phyloP scores from a whole-genome alignment of 2,113 vertebrate species.

The Podarcis raffonei region DNA sequence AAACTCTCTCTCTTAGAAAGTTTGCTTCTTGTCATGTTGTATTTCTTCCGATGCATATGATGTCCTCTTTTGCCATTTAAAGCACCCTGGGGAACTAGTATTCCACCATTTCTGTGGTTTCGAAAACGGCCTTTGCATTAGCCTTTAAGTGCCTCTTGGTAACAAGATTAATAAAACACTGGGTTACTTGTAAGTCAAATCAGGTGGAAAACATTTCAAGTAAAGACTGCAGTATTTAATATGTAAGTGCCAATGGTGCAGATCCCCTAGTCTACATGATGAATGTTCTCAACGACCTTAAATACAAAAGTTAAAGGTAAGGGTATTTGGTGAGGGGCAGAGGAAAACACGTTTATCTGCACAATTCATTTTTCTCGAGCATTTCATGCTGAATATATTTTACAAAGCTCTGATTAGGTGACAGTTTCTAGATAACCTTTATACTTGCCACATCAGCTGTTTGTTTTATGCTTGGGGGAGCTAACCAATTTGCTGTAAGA shows the following conservation, averaged over 20 bases:
- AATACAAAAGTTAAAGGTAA: background rate
- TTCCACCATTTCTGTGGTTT: constrained; percentile 67
- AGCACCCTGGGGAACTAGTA: constrained; percentile 55
- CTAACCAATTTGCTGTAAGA: background rate
- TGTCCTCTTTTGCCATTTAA: constrained; percentile 64
- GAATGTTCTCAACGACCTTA: constrained; percentile 42
- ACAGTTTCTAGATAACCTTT: constrained; percentile 11
- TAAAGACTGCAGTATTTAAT: constrained; percentile 57
- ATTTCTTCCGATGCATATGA: constrained; percentile 62
- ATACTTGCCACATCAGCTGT: constrained; percentile 13
- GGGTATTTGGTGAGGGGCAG: background rate
- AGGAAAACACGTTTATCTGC: background rate
- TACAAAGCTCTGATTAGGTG: background rate
- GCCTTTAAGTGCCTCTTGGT: constrained; percentile 64
- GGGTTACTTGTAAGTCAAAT: constrained; percentile 64
- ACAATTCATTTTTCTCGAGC: background rate
- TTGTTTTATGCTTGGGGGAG: background rate
- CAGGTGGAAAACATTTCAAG: constrained; percentile 51
- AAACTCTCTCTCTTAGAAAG: constrained; percentile 53
- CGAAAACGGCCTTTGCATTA: constrained; percentile 65
- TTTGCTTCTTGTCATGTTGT: constrained; percentile 60
- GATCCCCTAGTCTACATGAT: constrained; percentile 38
- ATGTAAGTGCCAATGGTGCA: constrained; percentile 41
- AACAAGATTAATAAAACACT: constrained; percentile 69
- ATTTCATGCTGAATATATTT: background rate